Conservation (phyloP, 2,797 vertebrate species). For the Pteropus rufus region DNA sequence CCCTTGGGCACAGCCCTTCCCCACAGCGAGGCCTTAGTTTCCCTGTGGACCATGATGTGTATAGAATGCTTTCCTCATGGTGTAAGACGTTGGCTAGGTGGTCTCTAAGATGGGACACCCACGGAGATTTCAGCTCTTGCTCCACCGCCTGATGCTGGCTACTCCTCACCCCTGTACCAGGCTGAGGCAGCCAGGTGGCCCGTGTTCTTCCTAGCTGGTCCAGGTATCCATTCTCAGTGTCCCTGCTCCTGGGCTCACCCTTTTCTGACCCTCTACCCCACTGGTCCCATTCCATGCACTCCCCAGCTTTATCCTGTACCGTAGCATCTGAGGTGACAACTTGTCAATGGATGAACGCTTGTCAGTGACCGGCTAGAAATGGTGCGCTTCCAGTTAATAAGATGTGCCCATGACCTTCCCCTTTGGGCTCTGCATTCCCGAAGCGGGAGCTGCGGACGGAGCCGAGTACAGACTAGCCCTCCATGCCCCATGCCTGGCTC, state of each 20-base stretch:
- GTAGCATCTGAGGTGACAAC: neutral
- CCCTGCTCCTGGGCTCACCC: neutral
- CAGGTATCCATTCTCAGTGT: neutral
- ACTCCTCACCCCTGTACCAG: neutral
- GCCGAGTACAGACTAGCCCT: accelerated
- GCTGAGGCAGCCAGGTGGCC: neutral
- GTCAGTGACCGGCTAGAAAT: neutral
- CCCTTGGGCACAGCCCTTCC: neutral
- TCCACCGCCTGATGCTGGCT: accelerated
- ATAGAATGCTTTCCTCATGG: neutral
- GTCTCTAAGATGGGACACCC: neutral
- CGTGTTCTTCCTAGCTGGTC: neutral
- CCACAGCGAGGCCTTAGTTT: neutral
- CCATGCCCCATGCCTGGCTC: accelerated
- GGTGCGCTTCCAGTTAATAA: neutral
- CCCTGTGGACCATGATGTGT: neutral
- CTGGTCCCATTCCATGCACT: neutral
- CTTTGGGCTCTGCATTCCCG: neutral
- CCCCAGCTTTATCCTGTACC: neutral
- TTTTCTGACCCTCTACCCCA: neutral
- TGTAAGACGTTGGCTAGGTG: neutral
- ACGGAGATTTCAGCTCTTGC: neutral
- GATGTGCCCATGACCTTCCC: neutral
- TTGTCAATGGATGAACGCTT: neutral
- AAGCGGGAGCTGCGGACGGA: neutral